Base-by-base conservation (phyloP, 30 jellyfish, hydroid and myxozoan species). In the Aurelia sp. region DNA sequence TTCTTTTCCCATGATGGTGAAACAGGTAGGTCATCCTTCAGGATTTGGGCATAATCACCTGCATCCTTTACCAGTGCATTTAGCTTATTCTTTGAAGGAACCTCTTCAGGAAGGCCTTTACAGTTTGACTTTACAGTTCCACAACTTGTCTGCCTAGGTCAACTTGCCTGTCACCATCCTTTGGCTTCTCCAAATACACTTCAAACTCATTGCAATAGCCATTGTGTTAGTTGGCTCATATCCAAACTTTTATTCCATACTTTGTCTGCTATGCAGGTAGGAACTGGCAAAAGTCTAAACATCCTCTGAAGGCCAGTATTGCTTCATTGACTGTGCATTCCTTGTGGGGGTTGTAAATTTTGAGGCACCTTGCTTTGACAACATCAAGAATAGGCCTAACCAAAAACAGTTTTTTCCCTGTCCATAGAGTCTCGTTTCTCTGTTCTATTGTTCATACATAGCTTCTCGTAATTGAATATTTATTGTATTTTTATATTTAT, bases 391-490 rank as follows among this genome's bases (percentile, higher is more conserved):
- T n/a, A n/a, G n/a, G n/a, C 72, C 72, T 61, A 61, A 15, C 72
- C 72, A 61, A 38, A 61, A 17, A 61, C 35, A 61, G 72, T 61
- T 61, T 61, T n/a, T n/a, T n/a, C n/a, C n/a, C n/a, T n/a, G n/a
- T n/a, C n/a, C n/a, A n/a, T n/a, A n/a, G n/a, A n/a, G n/a, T n/a
- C n/a, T n/a, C n/a, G n/a, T n/a, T n/a, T n/a, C n/a, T n/a, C n/a
- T n/a, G n/a, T n/a, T n/a, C n/a, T n/a, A n/a, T n/a, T n/a, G n/a
- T n/a, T n/a, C n/a, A n/a, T n/a, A n/a, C n/a, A n/a, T n/a, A n/a
- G n/a, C n/a, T n/a, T n/a, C n/a, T n/a, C n/a, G n/a, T n/a, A n/a
- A n/a, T n/a, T n/a, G n/a, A n/a, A n/a, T n/a, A n/a, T n/a, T n/a
- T n/a, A n/a, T n/a, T n/a, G n/a, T n/a, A n/a, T n/a, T n/a, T n/a